A percentile compares a stretch with the other conserved stretches of the same genome.
phyloP scores from a whole-genome alignment of 2,113 vertebrate genomes.

The Callorhinus ursinus region DNA sequence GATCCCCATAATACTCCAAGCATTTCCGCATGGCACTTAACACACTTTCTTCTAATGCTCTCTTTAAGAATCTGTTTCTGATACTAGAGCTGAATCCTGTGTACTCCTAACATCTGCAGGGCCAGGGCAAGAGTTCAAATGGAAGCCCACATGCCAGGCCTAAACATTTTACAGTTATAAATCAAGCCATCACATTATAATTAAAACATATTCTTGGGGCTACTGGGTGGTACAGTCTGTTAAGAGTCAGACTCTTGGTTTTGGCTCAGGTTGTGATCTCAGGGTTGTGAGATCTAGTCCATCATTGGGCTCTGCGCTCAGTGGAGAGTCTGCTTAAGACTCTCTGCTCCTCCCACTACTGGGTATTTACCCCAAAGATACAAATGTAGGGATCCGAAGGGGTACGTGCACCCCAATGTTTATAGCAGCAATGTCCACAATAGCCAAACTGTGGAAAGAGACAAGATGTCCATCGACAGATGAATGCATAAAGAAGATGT shows the following conservation, averaged over 20 bases:
- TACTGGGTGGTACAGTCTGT: background rate
- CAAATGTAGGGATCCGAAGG: no score
- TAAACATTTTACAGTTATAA: slow-evolving; percentile 33
- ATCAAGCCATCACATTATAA: background rate
- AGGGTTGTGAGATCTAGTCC: background rate
- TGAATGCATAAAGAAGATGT: no score
- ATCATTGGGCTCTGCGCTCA: background rate
- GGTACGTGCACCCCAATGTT: no score
- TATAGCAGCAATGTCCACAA: no score
- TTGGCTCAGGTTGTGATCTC: background rate
- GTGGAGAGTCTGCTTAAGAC: background rate
- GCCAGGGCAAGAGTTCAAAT: slow-evolving; percentile 1
- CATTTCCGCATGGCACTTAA: background rate
- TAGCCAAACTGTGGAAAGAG: no score
- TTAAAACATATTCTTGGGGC: background rate
- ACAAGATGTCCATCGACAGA: no score
- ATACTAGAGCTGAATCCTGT: background rate
- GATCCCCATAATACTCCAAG: background rate
- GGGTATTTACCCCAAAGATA: no score
- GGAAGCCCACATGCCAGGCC: background rate
- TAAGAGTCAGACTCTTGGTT: background rate
- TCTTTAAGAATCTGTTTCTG: slow-evolving; percentile 29
- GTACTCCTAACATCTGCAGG: background rate
- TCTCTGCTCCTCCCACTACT: background rate
- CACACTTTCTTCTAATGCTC: background rate